These are phyloP conservation scores for Drosophila navojoa DNA, from an alignment of 1,140 invertebrate species.

Conservation along the genomic window DNA sequence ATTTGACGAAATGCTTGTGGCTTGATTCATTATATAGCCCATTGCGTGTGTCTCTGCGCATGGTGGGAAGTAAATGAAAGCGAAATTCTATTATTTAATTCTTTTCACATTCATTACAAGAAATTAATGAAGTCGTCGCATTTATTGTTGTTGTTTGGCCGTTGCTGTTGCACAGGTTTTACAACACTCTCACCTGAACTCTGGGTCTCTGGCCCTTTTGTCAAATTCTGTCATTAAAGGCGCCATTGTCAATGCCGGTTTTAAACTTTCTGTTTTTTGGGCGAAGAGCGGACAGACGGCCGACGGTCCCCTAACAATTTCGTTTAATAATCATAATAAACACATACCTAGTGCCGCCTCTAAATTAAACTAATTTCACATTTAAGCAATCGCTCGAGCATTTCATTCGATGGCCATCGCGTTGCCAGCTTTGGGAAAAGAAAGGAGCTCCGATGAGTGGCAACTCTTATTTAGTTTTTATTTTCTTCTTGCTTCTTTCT, in stretches of 20 bases:
- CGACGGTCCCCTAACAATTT: constrained; percentile 54
- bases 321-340: constrained; percentile 62
- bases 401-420: constrained; percentile 34
- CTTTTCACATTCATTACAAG: constrained; percentile 81
- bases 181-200: constrained; percentile 67
- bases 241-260: constrained; percentile 63
- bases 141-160: constrained; percentile 10
- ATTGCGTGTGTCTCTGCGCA: constrained; percentile 52
- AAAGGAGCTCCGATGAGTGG: constrained; percentile 49
- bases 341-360: constrained; percentile 22
- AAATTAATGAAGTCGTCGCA: constrained; percentile 61
- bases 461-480: background rate
- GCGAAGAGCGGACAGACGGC: background rate
- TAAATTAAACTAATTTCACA: constrained; percentile 14
- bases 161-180: constrained; percentile 21
- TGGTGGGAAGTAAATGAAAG: constrained; percentile 78
- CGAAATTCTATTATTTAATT: constrained; percentile 84
- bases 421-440: constrained; percentile 12
- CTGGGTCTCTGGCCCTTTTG: constrained; percentile 52
- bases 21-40: constrained; percentile 32
- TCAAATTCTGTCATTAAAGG: constrained; percentile 76
- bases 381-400: constrained; percentile 29
- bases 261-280: constrained; percentile 72
- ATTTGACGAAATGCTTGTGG: constrained; percentile 57
- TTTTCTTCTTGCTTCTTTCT: background rate